Conservation (phyloP, 2,888 invertebrate genomes). For the Parnassius apollo region DNA sequence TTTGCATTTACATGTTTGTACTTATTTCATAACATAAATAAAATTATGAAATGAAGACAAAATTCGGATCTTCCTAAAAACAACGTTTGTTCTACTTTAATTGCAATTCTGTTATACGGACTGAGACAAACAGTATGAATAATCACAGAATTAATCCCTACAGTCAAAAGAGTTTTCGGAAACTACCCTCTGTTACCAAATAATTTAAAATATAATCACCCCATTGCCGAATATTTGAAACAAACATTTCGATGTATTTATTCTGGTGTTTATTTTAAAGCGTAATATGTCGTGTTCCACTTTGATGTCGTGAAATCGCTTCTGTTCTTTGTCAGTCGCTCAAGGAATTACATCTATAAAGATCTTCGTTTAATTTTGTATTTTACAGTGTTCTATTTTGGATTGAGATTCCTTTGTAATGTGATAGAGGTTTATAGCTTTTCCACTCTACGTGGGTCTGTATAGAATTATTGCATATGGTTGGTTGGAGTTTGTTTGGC, state of each 20-base stretch:
- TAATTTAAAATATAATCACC: constrained; percentile 77
- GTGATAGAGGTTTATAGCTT: constrained; percentile 57
- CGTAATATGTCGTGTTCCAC: constrained; percentile 81
- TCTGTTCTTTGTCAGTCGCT: constrained; percentile 76
- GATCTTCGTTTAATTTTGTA: constrained; percentile 66
- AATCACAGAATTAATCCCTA: constrained; percentile 72
- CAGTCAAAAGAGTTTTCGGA: constrained; percentile 65
- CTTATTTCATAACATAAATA: constrained; percentile 16
- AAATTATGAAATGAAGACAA: not conserved
- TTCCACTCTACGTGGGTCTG: constrained; percentile 47
- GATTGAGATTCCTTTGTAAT: constrained; percentile 69
- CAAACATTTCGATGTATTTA: constrained; percentile 80
- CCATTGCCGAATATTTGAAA: constrained; percentile 72
- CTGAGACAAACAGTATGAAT: constrained; percentile 52
- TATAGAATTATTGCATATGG: constrained; percentile 80
- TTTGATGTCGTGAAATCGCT: constrained; percentile 81
- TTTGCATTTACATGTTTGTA: constrained; percentile 33
- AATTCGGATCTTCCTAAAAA: not conserved
- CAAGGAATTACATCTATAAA: constrained; percentile 75
- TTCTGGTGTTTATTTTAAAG: constrained; percentile 79
- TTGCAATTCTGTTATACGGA: constrained; percentile 52
- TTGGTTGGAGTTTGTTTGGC: constrained; percentile 79
- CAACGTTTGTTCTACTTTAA: constrained; percentile 47
- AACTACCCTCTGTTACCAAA: constrained; percentile 73
- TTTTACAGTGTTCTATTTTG: constrained; percentile 73